A percentile compares a stretch with the other conserved stretches of the same genome.
phyloP scores from a whole-genome alignment of 2,113 vertebrate species.

The Peromyscus maniculatus region DNA sequence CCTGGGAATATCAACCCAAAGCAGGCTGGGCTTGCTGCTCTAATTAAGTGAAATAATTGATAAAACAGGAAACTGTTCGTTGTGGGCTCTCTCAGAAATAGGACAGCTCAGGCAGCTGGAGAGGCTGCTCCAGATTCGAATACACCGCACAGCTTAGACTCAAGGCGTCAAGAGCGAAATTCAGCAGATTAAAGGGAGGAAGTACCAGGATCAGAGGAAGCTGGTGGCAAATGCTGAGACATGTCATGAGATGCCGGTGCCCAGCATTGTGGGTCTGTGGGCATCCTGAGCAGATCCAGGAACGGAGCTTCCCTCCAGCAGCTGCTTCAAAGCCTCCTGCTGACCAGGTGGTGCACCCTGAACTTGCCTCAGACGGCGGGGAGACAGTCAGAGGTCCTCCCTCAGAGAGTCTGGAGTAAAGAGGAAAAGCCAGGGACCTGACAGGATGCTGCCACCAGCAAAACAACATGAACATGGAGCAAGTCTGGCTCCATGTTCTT shows the following conservation, averaged over 20 bases:
- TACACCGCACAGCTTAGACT: background rate
- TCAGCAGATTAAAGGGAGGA: too few relatives aligned
- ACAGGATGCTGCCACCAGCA: background rate
- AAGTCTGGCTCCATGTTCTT: background rate
- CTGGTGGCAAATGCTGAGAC: background rate
- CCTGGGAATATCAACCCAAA: background rate
- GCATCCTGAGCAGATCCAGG: background rate
- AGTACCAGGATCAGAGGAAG: background rate
- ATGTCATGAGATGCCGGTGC: background rate
- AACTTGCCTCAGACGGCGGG: background rate
- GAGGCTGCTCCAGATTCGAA: background rate
- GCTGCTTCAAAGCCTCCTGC: background rate
- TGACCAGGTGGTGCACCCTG: background rate
- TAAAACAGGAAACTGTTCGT: background rate
- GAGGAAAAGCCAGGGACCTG: background rate
- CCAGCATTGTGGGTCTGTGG: too few relatives aligned
- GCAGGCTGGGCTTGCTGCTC: background rate
- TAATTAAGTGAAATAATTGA: background rate
- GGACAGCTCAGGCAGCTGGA: background rate
- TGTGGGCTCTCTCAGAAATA: background rate
- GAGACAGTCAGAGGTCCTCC: background rate
- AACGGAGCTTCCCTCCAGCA: background rate
- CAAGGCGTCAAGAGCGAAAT: background rate
- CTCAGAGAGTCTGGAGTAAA: background rate
- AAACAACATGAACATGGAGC: background rate